These are phyloP conservation scores for Mungos mungo DNA, from an alignment of 2,113 vertebrate genomes.

Conservation along the genomic window DNA sequence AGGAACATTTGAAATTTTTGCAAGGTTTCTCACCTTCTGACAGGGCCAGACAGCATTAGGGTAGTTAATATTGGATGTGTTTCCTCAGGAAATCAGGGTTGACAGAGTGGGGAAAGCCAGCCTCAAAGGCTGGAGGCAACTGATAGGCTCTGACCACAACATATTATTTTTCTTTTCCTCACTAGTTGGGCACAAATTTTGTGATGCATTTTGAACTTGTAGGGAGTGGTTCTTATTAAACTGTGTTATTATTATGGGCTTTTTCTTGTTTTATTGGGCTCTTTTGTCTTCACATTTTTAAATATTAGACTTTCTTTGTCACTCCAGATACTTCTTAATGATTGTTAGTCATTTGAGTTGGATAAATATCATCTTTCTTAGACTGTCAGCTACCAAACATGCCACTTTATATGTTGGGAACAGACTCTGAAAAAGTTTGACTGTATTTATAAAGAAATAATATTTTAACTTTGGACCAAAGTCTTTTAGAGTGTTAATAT, in stretches of 20 bases:
- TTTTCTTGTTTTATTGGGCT: neutral
- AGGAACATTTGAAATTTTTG: neutral
- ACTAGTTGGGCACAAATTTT: neutral
- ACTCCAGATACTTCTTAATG: neutral
- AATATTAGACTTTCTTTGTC: conserved; percentile 33
- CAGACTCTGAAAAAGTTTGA: neutral
- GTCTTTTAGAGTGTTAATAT: neutral
- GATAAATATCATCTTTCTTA: neutral
- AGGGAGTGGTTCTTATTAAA: neutral
- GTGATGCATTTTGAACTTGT: neutral
- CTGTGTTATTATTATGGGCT: neutral
- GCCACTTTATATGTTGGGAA: neutral
- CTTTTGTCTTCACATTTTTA: conserved; percentile 29
- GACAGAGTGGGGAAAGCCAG: neutral
- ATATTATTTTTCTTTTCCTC: neutral
- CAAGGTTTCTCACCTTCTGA: neutral
- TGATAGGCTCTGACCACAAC: neutral
- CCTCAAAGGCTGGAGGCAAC: neutral
- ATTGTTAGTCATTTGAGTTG: neutral
- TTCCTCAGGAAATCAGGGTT: conserved; percentile 55
- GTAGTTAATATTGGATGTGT: neutral
- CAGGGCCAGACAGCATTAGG: neutral
- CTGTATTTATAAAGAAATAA: neutral
- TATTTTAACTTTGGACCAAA: neutral
- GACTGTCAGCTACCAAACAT: neutral